Conservation (phyloP, 2,113 vertebrate genomes). For the Vulpes lagopus region DNA sequence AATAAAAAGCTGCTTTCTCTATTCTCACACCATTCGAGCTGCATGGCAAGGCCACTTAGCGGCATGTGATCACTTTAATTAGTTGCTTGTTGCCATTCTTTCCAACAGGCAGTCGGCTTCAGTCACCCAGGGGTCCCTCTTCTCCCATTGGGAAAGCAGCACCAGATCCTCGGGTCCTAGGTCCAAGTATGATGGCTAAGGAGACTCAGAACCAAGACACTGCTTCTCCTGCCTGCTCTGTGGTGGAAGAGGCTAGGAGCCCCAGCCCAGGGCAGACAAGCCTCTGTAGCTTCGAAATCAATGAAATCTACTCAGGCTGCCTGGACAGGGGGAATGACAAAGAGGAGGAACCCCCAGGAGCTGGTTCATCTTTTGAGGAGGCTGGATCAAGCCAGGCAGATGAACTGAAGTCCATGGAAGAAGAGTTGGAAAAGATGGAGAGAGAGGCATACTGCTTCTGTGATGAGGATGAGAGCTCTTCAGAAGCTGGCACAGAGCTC, state of each 20-base stretch:
- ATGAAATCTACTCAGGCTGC: conserved; percentile 84
- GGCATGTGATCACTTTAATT: not conserved
- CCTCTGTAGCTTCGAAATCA: conserved; percentile 87
- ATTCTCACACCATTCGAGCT: not conserved
- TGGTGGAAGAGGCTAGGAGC: not conserved
- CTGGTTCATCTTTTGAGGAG: not conserved
- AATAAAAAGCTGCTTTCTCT: not conserved
- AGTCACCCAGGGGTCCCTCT: conserved; percentile 11
- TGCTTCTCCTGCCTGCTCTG: not conserved
- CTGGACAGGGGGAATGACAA: conserved; percentile 61
- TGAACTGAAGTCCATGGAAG: conserved; percentile 57
- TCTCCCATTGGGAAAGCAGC: not conserved
- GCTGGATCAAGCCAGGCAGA: conserved; percentile 14
- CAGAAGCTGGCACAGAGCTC: not conserved
- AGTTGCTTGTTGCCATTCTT: conserved; percentile 11
- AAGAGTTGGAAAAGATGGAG: conserved; percentile 70
- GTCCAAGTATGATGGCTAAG: not conserved
- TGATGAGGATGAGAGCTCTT: conserved; percentile 60
- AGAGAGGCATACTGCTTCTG: conserved; percentile 35
- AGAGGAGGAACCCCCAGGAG: conserved; percentile 14
- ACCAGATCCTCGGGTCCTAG: not conserved
- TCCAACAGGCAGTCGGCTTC: conserved; percentile 70
- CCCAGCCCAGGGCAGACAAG: conserved; percentile 76
- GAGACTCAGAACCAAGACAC: not conserved
- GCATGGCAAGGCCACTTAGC: not conserved